Evolutionary conservation across 2,113 vertebrate genomes (phyloP), one percentile per base, ranked within the genome.

Genomic region (Cairina moschata): DNA sequence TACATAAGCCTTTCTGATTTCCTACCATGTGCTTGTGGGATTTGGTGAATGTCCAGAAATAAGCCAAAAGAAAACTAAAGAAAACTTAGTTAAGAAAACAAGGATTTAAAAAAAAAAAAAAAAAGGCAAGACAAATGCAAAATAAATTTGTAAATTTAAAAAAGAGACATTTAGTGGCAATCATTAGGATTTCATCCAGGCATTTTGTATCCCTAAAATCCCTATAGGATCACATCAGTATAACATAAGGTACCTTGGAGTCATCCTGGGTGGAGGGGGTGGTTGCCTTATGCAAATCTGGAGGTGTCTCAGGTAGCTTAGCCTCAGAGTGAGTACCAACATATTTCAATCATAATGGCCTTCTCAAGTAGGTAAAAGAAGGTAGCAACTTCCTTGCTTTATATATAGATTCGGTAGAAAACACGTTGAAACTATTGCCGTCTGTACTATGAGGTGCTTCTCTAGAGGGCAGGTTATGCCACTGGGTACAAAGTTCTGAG

Each of bases 61-160:
- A 88, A 93, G 69, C 54, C 59, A n/a, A 76, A 90, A 81, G 62
- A 92, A 86, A 55, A 55, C 40, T 62, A 76, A 90, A 81, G 62
- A 92, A 86, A 55, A 55, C 36, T 62, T 72, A 62, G 66, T 67
- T 82, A 42, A 75, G 74, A 67, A 83, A 31, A n/a, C n/a, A 55
- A 59, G 62, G 62, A 63, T 63, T 12, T n/a, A n/a, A n/a, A n/a
- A n/a, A 38, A 63, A 65, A 65, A 40, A 65, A 91, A 76, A 59
- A 8, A 40, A 76, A 59, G 8, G 5, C n/a, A 20, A 79, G 32
- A 22, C 38, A 79, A 59, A 73, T 69, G 76, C 25, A 42, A 58
- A 83, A 71, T 11, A 48, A 17, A 29, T 78, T 63, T 68, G 48
- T 75, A 52, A 87, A 22, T 18, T 14, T 3, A 0, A 32, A 38